Evolutionary conservation across 92 coral and sea anemone species (phyloP).

Genomic region (Zoanthus gigantus): DNA sequence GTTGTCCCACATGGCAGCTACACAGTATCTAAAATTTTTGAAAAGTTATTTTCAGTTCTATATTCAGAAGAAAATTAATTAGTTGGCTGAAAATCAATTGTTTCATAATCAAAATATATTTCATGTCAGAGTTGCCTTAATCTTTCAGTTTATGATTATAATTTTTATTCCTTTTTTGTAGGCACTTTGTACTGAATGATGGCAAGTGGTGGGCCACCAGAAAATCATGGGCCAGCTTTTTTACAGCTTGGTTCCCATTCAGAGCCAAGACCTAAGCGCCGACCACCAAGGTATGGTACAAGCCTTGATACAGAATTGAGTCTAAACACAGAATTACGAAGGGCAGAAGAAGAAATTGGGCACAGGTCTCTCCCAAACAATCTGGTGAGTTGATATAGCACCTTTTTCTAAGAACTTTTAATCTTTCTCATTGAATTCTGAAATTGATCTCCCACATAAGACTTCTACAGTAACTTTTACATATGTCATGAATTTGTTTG

Average conservation of each 20-base stretch:
- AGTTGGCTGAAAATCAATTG: too few species aligned
- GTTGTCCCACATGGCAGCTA: too few species aligned
- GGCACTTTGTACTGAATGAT: conserved; percentile 61
- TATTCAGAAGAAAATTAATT: too few species aligned
- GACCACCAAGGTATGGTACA: conserved; percentile 86
- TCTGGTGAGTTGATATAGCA: conserved; percentile 65
- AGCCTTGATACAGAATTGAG: conserved; percentile 94
- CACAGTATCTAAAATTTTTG: too few species aligned
- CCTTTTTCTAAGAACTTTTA: neutral
- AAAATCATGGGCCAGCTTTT: conserved; percentile 67
- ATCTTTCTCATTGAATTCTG: neutral
- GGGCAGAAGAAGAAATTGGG: conserved; percentile 79
- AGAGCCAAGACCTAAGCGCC: conserved; percentile 88
- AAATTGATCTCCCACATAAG: neutral
- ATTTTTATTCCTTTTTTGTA: neutral
- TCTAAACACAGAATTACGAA: conserved; percentile 84
- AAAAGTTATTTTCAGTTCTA: too few species aligned
- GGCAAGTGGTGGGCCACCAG: conserved; percentile 92
- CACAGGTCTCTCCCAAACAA: conserved; percentile 90
- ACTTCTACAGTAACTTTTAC: neutral
- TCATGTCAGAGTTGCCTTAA: too few species aligned
- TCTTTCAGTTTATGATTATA: too few species aligned
- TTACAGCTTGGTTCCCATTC: conserved; percentile 63
- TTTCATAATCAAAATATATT: too few species aligned
- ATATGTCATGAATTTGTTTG: neutral